Base-by-base conservation (phyloP, 2,888 invertebrate genomes). In the Tachina fera region DNA sequence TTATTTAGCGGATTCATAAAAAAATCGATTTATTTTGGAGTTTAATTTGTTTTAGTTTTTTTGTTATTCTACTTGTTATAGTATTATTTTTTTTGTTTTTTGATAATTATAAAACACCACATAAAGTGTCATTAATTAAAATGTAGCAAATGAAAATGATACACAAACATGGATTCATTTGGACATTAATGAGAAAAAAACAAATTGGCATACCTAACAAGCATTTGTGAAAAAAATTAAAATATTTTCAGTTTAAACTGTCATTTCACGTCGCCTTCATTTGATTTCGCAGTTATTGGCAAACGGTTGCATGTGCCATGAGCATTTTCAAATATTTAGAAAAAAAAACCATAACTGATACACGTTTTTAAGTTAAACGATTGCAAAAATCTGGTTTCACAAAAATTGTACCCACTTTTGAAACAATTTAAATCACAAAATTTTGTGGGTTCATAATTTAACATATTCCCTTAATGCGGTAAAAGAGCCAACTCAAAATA, bases 121-220 rank as follows among this genome's bases (percentile, higher is more conserved):
- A 60, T 60, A 60, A 68, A 68, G 39, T 68, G 41, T 51, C 49
- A 68, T 77, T 77, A 67, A 77, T 77, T 77, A 60, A 60, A 68
- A 45, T 43, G 1, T 60, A 49, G 6, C 60, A 60, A 51, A 5
- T 77, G 47, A 49, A 63, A 51, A 63, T n/a, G 39, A 19, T 51
- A 16, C n/a, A 53, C 14, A 41, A 43, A 10, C 14, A 13, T 51
- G 1, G 22, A 14, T 53, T 22, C 39, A 41, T 75, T 75, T 41
- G 63, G 10, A 63, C 63, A 51, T 63, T 61, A 75, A 51, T 53
- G 39, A 63, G 61, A 41, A 63, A 39, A 67, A 11, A 9, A 9
- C 22, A 60, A 39, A 39, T 39, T n/a, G 49, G 65, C 31, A 14
- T 31, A 45, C 47, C 47, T 14, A 65, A 31, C 47, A 47, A 65